Evolutionary conservation across 2,888 invertebrate species (phyloP).

Genomic region (Amphimallon solstitiale): DNA sequence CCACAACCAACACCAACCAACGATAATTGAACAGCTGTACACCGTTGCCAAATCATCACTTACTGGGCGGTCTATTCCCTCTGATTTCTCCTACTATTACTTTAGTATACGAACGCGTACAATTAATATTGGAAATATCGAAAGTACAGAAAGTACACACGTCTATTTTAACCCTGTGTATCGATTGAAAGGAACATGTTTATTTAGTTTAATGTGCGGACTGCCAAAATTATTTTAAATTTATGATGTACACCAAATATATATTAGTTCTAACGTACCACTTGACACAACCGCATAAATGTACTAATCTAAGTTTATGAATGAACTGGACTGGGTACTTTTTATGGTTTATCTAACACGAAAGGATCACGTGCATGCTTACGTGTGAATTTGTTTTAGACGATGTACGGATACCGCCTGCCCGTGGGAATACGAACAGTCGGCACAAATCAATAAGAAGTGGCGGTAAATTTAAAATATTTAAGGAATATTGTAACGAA

Average conservation of each 20-base stretch:
- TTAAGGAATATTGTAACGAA: background rate
- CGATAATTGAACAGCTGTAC: constrained; percentile 32
- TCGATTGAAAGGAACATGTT: no score
- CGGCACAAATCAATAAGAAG: constrained; percentile 16
- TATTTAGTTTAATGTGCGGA: no score
- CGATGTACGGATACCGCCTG: background rate
- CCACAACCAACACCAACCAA: constrained; percentile 4
- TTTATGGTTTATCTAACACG: constrained; percentile 15
- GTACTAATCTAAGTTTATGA: constrained; percentile 27
- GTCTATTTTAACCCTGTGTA: no score
- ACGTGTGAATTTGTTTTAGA: background rate
- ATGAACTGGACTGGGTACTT: constrained; percentile 23
- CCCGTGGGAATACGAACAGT: background rate
- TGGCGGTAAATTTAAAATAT: constrained; percentile 11
- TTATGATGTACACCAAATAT: background rate
- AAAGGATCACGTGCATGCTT: constrained; percentile 21
- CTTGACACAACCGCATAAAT: background rate
- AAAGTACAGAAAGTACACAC: no score
- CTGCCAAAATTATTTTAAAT: no score
- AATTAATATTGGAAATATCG: no score
- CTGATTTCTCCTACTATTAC: no score
- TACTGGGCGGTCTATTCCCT: constrained; percentile 32
- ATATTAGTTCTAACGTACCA: background rate
- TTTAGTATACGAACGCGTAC: no score
- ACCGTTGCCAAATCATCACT: constrained; percentile 26